Base-by-base conservation (phyloP, 1,140 invertebrate genomes). In the Meloidogyne exigua region DNA sequence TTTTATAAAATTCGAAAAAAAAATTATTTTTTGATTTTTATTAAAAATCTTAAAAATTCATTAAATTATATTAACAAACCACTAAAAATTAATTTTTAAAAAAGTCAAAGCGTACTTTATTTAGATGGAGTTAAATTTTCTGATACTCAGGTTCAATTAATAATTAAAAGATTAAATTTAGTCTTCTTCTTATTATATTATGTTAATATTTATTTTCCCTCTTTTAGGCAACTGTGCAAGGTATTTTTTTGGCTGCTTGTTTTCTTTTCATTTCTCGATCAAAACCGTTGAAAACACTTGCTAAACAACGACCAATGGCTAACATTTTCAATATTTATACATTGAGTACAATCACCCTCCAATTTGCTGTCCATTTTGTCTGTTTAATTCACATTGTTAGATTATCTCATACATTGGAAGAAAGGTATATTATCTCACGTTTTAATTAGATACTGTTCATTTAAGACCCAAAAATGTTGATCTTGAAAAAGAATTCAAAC, bases 301-400 rank as follows among this genome's bases (percentile, higher is more conserved):
- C 96, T 0, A 93, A 93, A 87, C 92, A 96, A 87, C 91, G 96
- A 68, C 97, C 97, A 25, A 90, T 99, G 80, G 94, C 97, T 66
- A 99, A 99, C 88, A 99, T 99, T 80, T 99, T 99, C 88, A 99
- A 99, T 90, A 87, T 94, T 11, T 99, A 99, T 88, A 99, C 96
- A 0, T 92, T 99, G 73, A 89, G 95, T 69, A 99, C 97, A 13
- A 96, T 99, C 28, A 89, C 97, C 13, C 88, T 93, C 9, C 97
- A 99, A 89, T 99, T 99, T 89, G 90, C 92, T 63, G 92, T 99
- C 12, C 97, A 99, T 88, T 98, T 99, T 89, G 86, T 91, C 2
- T 93, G 93, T 85, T 90, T 99, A 23, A 91, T 98, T 39, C 97
- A 92, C 88, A 89, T 99, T 68, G 94, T 97, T 10, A 78, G 88